phyloP scores from a whole-genome alignment of 2,113 vertebrate genomes.

The Rhabdomys dilectus region DNA sequence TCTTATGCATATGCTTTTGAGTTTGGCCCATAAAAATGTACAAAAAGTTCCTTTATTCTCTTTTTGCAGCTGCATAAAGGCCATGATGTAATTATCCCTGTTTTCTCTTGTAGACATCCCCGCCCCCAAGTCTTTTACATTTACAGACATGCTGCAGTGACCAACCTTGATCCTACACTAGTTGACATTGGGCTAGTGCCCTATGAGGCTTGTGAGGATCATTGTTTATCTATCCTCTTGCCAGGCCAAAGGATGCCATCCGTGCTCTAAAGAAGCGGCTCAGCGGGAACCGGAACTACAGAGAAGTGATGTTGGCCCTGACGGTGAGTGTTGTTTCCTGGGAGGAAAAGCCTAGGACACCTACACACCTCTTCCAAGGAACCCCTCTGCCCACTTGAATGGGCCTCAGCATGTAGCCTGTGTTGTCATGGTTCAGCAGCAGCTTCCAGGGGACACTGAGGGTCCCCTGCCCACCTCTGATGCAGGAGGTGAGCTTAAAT shows the following conservation, averaged over 20 bases:
- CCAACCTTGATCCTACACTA: background rate
- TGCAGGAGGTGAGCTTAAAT: background rate
- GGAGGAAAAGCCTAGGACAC: background rate
- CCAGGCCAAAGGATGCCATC: constrained; percentile 97
- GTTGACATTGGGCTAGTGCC: background rate
- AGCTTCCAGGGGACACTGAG: background rate
- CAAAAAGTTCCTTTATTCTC: background rate
- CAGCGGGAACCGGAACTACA: constrained; percentile 97
- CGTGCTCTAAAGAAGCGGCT: constrained; percentile 97
- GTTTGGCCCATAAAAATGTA: background rate
- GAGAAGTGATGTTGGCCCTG: constrained; percentile 97
- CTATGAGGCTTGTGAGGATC: background rate
- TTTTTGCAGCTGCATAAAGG: background rate
- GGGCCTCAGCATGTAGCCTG: background rate
- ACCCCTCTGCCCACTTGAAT: background rate
- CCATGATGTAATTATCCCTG: background rate
- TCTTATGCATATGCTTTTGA: background rate
- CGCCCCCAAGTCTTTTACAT: fast-evolving
- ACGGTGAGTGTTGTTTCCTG: constrained; percentile 90
- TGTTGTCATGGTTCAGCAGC: background rate
- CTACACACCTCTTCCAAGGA: background rate
- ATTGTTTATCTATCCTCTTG: constrained; percentile 69
- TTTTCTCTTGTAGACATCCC: background rate
- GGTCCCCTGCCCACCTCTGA: background rate
- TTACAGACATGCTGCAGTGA: background rate